Evolutionary conservation across 2,797 vertebrate genomes (phyloP).

Genomic region (Meriones psammophilus): DNA sequence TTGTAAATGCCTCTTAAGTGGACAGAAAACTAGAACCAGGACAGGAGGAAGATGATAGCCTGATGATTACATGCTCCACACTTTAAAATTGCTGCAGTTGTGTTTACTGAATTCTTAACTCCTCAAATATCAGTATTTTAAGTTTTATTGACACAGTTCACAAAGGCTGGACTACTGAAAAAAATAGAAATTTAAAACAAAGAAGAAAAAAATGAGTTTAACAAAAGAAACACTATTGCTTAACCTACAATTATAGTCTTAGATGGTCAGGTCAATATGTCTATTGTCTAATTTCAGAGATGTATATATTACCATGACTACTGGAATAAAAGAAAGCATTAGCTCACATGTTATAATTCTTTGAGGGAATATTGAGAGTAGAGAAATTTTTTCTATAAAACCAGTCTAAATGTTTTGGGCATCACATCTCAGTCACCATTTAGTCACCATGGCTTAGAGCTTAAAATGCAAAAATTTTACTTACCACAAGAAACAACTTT

Average conservation of each 20-base stretch:
- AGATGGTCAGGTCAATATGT: neutral
- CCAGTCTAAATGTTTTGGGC: neutral
- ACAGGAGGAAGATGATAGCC: neutral
- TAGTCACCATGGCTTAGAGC: neutral
- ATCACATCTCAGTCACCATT: neutral
- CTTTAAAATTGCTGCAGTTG: neutral
- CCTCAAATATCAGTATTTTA: neutral
- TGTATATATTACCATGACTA: neutral
- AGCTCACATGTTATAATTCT: neutral
- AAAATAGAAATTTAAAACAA: neutral
- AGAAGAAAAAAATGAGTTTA: neutral
- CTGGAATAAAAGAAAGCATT: neutral
- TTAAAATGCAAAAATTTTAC: neutral
- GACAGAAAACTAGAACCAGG: neutral
- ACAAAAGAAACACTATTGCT: neutral
- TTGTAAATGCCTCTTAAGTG: neutral
- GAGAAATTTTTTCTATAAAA: neutral
- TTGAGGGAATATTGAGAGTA: neutral
- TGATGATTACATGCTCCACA: neutral
- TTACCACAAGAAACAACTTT: slow-evolving; percentile 1
- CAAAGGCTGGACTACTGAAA: neutral
- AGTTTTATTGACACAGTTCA: neutral
- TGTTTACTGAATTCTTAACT: neutral
- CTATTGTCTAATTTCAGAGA: slow-evolving; percentile 19
- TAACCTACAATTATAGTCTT: neutral